Conservation (phyloP, 2,797 vertebrate genomes). For the Caiman crocodilus region DNA sequence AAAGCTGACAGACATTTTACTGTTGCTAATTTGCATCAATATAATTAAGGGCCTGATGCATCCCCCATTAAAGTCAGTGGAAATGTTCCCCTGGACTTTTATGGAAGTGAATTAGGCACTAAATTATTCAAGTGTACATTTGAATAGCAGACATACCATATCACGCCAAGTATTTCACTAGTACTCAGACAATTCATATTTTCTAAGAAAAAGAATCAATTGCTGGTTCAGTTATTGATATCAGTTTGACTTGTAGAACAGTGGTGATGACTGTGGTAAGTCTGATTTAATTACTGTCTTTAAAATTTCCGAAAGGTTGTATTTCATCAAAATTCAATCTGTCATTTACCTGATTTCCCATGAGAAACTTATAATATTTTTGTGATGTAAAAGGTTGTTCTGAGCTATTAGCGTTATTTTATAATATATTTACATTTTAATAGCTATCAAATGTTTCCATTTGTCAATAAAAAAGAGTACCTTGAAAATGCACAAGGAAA, state of each 20-base stretch:
- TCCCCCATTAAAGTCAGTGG: not conserved
- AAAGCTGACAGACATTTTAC: not conserved
- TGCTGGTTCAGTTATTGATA: slow-evolving; percentile 16
- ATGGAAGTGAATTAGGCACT: not conserved
- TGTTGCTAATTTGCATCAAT: not conserved
- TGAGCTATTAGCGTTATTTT: slow-evolving; percentile 64
- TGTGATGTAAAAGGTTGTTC: slow-evolving; percentile 63
- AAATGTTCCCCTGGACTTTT: not conserved
- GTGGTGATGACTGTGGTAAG: slow-evolving; percentile 20
- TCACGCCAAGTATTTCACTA: not conserved
- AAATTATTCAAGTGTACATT: not conserved
- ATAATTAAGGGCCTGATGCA: not conserved
- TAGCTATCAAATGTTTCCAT: slow-evolving; percentile 61
- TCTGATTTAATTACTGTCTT: slow-evolving; percentile 31
- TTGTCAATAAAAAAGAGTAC: slow-evolving; percentile 67
- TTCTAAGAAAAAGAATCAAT: slow-evolving; percentile 29
- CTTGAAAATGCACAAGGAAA: slow-evolving; percentile 62
- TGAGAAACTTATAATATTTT: slow-evolving; percentile 52
- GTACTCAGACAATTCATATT: not conserved
- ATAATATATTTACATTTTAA: slow-evolving; percentile 71
- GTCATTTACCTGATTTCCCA: slow-evolving; percentile 60
- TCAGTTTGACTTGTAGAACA: slow-evolving; percentile 9
- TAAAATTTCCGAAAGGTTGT: slow-evolving; percentile 49
- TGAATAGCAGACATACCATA: not conserved
- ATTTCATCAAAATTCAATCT: slow-evolving; percentile 72